A percentile compares a stretch with the other conserved stretches of the same genome.
Conservation (phyloP, 2,113 vertebrate genomes). For the Marmota monax region DNA sequence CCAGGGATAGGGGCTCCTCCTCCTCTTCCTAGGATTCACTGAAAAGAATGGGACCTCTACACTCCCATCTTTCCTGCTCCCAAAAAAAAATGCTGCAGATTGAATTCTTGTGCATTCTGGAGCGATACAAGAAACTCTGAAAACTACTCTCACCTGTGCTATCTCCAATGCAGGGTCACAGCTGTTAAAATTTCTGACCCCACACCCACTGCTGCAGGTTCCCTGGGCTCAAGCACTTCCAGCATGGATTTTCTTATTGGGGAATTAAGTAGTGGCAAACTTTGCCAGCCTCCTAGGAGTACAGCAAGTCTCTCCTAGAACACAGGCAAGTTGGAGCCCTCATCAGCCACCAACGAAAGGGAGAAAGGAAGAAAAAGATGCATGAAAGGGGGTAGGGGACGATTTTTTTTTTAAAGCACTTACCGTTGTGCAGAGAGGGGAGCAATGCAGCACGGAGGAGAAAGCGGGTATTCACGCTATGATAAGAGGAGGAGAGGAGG, state of each 20-base stretch:
- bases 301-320: slow-evolving; percentile 42
- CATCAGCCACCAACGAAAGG: slow-evolving; percentile 55
- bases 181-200: slow-evolving; percentile 43
- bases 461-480: background rate
- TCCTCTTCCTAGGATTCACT: background rate
- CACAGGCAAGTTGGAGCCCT: slow-evolving; percentile 44
- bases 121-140: background rate
- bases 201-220: slow-evolving; percentile 3
- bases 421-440: slow-evolving; percentile 74
- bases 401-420: slow-evolving; percentile 28
- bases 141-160: background rate
- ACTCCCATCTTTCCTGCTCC: background rate
- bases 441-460: slow-evolving; percentile 73
- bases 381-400: too few species aligned
- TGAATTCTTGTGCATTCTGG: background rate
- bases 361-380: slow-evolving; percentile 28
- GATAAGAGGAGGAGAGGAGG: background rate
- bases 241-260: background rate
- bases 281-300: slow-evolving; percentile 49
- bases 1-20: background rate
- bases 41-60: background rate
- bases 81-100: background rate
- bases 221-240: background rate
- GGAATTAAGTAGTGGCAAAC: slow-evolving; percentile 51
- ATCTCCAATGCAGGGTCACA: background rate